Evolutionary conservation across 2,797 vertebrate species (phyloP).

Genomic region (Rachycentron canadum): DNA sequence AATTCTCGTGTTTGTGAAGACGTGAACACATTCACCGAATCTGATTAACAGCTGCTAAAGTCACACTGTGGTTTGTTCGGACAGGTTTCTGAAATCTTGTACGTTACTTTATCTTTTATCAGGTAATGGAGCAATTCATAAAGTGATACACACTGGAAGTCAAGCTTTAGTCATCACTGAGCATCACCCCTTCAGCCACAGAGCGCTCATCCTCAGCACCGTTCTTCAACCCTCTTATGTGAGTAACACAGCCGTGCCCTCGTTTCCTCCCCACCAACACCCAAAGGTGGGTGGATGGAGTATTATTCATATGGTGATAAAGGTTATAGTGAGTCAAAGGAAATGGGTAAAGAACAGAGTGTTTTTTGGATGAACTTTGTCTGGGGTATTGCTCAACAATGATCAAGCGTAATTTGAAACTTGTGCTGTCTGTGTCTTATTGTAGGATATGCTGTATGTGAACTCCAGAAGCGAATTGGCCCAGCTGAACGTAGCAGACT

Average conservation of each 20-base stretch:
- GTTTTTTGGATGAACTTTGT: background rate
- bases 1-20: too few species aligned
- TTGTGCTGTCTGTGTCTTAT: slow-evolving; percentile 2
- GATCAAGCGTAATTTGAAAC: background rate
- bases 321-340: background rate
- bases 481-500: slow-evolving; percentile 76
- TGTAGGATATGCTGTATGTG: slow-evolving; percentile 80
- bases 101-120: too few species aligned
- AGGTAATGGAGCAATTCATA: slow-evolving; percentile 81
- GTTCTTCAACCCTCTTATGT: slow-evolving; percentile 65
- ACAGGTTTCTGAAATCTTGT: too few species aligned
- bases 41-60: background rate
- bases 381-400: background rate
- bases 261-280: background rate
- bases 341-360: background rate
- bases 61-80: background rate
- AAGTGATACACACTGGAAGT: slow-evolving; percentile 52
- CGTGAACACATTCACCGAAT: too few species aligned
- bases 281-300: background rate
- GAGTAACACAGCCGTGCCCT: slow-evolving; percentile 38
- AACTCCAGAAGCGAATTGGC: slow-evolving; percentile 66
- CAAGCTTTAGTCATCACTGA: slow-evolving; percentile 73
- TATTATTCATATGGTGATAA: background rate
- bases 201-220: slow-evolving; percentile 39
- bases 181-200: slow-evolving; percentile 59